Evolutionary conservation across 2,888 invertebrate species (phyloP).

Genomic region (Rhingia rostrata): DNA sequence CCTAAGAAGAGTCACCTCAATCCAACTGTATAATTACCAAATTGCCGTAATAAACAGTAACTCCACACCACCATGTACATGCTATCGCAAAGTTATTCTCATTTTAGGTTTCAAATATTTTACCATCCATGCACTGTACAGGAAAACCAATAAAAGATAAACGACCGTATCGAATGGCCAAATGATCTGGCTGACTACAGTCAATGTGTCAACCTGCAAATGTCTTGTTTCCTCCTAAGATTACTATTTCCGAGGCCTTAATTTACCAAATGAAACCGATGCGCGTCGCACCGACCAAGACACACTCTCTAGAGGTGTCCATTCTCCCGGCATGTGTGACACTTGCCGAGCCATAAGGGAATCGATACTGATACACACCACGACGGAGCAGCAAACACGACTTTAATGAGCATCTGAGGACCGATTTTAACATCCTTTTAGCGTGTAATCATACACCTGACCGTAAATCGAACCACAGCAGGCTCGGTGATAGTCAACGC

Average conservation of each 20-base stretch:
- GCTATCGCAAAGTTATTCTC: neutral
- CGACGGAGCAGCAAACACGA: conserved; percentile 58
- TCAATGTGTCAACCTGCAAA: conserved; percentile 61
- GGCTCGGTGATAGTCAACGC: conserved; percentile 23
- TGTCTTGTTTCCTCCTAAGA: conserved; percentile 55
- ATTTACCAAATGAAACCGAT: conserved; percentile 52
- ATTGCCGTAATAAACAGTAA: conserved; percentile 19
- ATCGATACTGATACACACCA: conserved; percentile 52
- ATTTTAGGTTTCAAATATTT: conserved; percentile 12
- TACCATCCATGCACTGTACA: neutral
- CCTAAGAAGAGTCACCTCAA: neutral
- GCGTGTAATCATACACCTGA: conserved; percentile 74
- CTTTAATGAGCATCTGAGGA: conserved; percentile 72
- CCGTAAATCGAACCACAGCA: conserved; percentile 58
- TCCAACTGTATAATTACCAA: neutral
- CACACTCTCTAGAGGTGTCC: conserved; percentile 12
- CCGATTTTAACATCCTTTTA: conserved; percentile 72
- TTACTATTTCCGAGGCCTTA: conserved; percentile 62
- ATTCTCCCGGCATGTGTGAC: conserved; percentile 19
- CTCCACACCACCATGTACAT: neutral
- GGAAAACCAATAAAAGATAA: conserved; percentile 31
- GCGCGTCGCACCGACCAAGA: neutral
- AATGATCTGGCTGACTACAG: conserved; percentile 56
- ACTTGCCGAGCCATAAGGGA: conserved; percentile 34
- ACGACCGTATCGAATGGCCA: conserved; percentile 51